A percentile compares a stretch with the other conserved stretches of the same genome.
Evolutionary conservation across 23 tunicate species (phyloP).

Genomic region (Botrylloides violaceus): DNA sequence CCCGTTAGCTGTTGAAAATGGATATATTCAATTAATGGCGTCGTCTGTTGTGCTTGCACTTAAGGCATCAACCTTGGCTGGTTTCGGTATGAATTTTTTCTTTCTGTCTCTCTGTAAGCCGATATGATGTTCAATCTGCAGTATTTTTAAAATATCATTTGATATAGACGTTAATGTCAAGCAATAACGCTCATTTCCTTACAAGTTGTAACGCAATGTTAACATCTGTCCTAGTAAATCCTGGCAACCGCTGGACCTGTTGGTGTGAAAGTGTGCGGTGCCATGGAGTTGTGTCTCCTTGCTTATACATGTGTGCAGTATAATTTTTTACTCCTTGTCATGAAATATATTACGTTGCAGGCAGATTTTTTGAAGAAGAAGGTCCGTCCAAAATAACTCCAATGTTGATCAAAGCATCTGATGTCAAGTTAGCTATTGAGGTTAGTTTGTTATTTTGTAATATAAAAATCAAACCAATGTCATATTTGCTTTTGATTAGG

Average conservation of each 20-base stretch:
- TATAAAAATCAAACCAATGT: background rate
- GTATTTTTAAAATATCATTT: too few relatives aligned
- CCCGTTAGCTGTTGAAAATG: constrained; percentile 3
- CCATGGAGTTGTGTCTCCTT: too few relatives aligned
- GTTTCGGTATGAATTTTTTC: constrained; percentile 41
- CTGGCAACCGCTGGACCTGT: too few relatives aligned
- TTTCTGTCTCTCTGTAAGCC: too few relatives aligned
- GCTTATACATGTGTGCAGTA: too few relatives aligned
- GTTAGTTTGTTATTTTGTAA: constrained; percentile 9
- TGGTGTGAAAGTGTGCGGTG: too few relatives aligned
- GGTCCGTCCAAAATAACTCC: constrained; percentile 49
- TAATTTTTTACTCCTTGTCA: too few relatives aligned
- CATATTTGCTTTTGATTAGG: constrained; percentile 2
- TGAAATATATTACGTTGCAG: constrained; percentile 29
- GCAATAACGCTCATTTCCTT: too few relatives aligned
- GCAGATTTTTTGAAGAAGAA: constrained; percentile 85
- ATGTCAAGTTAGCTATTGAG: constrained; percentile 41
- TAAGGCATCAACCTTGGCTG: constrained; percentile 23
- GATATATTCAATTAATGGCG: constrained; percentile 21
- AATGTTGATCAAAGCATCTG: constrained; percentile 51
- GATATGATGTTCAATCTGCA: too few relatives aligned
- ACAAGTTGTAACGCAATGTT: too few relatives aligned
- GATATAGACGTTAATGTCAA: too few relatives aligned
- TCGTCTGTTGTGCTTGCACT: constrained; percentile 3
- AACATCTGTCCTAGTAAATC: too few relatives aligned